Percentiles rank a stretch among this genome's conserved stretches.
Evolutionary conservation across 2,888 invertebrate genomes (phyloP).

Genomic region (Ypsolopha scabrella): DNA sequence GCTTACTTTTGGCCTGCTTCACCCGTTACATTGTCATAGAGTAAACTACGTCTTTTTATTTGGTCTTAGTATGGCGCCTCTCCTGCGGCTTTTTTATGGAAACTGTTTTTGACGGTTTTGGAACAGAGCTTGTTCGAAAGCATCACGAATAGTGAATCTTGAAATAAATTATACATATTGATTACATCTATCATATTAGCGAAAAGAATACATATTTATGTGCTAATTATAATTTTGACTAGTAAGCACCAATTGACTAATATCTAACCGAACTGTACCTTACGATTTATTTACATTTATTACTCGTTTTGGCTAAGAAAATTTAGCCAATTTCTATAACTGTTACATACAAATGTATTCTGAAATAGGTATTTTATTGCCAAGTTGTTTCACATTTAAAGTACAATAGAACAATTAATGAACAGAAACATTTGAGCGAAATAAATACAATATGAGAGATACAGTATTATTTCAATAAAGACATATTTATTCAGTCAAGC

Average conservation of each 20-base stretch:
- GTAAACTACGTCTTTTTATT: too few species aligned
- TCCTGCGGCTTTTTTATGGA: too few species aligned
- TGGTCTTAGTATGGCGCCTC: too few species aligned
- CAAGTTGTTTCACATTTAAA: neutral
- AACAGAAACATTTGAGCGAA: neutral
- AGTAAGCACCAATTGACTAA: conserved; percentile 69
- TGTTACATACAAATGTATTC: neutral
- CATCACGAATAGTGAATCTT: too few species aligned
- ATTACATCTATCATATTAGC: neutral
- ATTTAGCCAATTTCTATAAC: conserved; percentile 38
- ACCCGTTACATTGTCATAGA: too few species aligned
- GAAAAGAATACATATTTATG: conserved; percentile 15
- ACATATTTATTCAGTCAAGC: too few species aligned
- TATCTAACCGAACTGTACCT: conserved; percentile 33
- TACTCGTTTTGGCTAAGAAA: conserved; percentile 41
- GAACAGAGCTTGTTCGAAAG: too few species aligned
- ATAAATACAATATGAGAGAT: neutral
- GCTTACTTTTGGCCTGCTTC: too few species aligned
- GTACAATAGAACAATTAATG: neutral
- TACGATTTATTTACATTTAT: conserved; percentile 18
- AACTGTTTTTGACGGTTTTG: too few species aligned
- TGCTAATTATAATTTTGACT: conserved; percentile 68
- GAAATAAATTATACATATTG: neutral
- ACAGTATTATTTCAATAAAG: too few species aligned
- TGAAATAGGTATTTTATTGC: neutral